These are phyloP conservation scores for Polietes domitor DNA, from an alignment of 2,888 invertebrate genomes.

Conservation along the genomic window DNA sequence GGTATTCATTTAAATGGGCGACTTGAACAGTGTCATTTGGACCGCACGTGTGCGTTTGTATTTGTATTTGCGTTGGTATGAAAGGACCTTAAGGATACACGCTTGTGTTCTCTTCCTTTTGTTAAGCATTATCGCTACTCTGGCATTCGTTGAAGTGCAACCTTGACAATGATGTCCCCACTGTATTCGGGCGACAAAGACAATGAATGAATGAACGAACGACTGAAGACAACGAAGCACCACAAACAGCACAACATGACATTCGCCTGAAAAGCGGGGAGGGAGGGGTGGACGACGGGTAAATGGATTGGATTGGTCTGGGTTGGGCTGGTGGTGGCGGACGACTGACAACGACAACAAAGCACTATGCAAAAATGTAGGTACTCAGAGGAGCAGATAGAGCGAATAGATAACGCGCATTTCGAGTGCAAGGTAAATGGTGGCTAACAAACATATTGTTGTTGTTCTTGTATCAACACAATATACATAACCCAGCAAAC, in stretches of 20 bases:
- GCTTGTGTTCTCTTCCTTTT: neutral
- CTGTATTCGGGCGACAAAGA: conserved; percentile 3
- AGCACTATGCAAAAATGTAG: neutral
- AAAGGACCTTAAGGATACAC: conserved; percentile 2
- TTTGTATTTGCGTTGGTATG: neutral
- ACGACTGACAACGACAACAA: neutral
- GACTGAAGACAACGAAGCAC: neutral
- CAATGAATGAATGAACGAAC: conserved; percentile 2
- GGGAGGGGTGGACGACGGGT: neutral
- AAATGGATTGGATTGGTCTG: too few relatives aligned
- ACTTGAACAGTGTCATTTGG: neutral
- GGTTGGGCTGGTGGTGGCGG: neutral
- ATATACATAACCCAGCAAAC: neutral
- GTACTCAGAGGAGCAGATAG: neutral
- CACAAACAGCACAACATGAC: conserved; percentile 1
- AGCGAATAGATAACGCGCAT: neutral
- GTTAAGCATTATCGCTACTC: neutral
- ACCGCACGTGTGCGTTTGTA: neutral
- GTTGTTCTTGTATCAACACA: too few relatives aligned
- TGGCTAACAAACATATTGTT: conserved; percentile 14
- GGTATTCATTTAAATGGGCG: neutral
- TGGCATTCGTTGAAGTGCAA: conserved; percentile 33
- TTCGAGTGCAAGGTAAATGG: conserved; percentile 42
- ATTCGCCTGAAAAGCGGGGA: neutral
- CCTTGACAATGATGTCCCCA: conserved; percentile 57